These are phyloP conservation scores for Melangyna quadrimaculata DNA, from an alignment of 2,888 invertebrate genomes.

Conservation along the genomic window DNA sequence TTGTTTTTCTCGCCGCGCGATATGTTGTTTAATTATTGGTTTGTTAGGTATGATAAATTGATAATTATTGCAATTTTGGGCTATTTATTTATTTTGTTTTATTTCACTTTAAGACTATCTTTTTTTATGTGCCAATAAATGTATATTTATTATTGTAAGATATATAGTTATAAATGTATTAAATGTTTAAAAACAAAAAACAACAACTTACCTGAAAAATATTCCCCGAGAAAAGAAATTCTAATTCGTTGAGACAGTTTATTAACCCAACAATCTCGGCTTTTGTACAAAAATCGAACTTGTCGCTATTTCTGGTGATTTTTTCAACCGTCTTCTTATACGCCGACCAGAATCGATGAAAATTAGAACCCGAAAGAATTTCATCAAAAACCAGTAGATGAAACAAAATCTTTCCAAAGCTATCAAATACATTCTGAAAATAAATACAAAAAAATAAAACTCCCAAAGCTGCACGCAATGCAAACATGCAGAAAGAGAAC, in stretches of 20 bases:
- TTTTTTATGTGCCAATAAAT: too few relatives aligned
- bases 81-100: too few relatives aligned
- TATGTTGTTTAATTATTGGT: too few relatives aligned
- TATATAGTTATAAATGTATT: neutral
- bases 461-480: neutral
- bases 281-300: constrained; percentile 83
- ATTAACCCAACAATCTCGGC: constrained; percentile 85
- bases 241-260: constrained; percentile 85
- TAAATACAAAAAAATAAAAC: neutral
- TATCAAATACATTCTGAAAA: constrained; percentile 80
- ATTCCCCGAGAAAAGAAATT: constrained; percentile 82
- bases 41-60: too few relatives aligned
- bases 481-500: constrained; percentile 7
- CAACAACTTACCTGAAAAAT: constrained; percentile 85
- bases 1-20: too few relatives aligned
- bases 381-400: constrained; percentile 84
- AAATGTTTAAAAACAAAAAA: neutral
- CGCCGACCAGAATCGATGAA: constrained; percentile 86
- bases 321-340: constrained; percentile 89
- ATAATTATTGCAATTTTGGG: too few relatives aligned
- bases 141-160: too few relatives aligned
- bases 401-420: constrained; percentile 86
- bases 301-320: constrained; percentile 84
- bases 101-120: too few relatives aligned
- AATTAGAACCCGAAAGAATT: constrained; percentile 76